Conservation (phyloP, 2,888 invertebrate genomes). For the Andrena hattorfiana region DNA sequence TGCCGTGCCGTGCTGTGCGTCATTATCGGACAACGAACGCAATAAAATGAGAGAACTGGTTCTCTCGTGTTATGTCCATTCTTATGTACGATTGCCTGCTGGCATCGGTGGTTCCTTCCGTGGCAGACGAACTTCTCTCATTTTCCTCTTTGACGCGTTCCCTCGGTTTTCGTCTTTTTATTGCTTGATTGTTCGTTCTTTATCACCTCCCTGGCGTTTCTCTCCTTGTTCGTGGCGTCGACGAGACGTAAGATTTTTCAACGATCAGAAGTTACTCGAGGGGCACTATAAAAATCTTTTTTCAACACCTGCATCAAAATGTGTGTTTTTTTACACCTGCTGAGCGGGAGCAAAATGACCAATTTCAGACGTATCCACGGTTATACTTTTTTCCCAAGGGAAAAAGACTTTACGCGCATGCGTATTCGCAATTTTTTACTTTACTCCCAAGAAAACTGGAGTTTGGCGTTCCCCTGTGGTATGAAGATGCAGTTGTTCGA, state of each 20-base stretch:
- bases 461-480: too few species aligned
- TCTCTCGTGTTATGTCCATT: constrained; percentile 80
- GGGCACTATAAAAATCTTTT: background rate
- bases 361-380: too few species aligned
- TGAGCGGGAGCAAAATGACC: too few species aligned
- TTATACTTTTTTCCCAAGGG: too few species aligned
- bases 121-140: constrained; percentile 34
- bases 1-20: constrained; percentile 80
- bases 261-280: background rate
- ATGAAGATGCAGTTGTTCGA: too few species aligned
- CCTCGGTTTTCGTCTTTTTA: background rate
- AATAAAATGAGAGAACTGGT: constrained; percentile 85
- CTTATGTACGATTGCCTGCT: constrained; percentile 69
- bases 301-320: too few species aligned
- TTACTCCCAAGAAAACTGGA: too few species aligned
- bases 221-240: background rate
- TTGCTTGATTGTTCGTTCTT: constrained; percentile 2
- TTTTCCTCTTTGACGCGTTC: constrained; percentile 22
- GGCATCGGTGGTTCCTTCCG: constrained; percentile 66
- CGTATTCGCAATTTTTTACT: too few species aligned
- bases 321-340: too few species aligned
- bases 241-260: background rate
- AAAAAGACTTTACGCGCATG: too few species aligned
- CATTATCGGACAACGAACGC: constrained; percentile 85
- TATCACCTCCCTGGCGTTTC: background rate